A percentile compares a stretch with the other conserved stretches of the same genome.
phyloP scores from a whole-genome alignment of 2,888 invertebrate genomes.

The Ectemnius continuus region DNA sequence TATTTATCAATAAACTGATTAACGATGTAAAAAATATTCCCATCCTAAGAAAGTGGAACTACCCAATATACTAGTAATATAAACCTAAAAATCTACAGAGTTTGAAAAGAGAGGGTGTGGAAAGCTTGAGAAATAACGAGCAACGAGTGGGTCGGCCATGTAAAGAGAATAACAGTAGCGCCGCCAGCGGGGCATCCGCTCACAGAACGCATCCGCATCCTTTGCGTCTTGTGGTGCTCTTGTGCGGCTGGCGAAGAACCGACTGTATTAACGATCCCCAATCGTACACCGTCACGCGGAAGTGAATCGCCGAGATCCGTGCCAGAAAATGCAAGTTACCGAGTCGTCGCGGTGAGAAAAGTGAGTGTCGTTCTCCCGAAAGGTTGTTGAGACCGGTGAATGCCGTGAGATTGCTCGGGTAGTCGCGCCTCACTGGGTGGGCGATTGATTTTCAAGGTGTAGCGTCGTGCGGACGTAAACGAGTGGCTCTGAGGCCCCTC shows the following conservation, averaged over 20 bases:
- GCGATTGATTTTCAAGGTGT: constrained; percentile 60
- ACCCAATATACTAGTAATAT: too few species aligned
- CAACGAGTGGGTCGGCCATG: constrained; percentile 1
- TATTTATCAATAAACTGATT: too few species aligned
- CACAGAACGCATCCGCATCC: constrained; percentile 44
- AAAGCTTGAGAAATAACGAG: neutral
- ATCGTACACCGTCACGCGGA: constrained; percentile 61
- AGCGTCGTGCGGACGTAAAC: constrained; percentile 39
- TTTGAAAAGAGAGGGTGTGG: too few species aligned
- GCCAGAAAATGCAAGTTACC: constrained; percentile 63
- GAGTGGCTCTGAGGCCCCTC: constrained; percentile 47
- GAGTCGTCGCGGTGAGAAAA: constrained; percentile 66
- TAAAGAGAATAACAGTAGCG: constrained; percentile 19
- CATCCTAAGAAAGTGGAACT: too few species aligned
- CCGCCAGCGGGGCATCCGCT: constrained; percentile 33
- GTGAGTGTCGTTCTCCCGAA: constrained; percentile 67
- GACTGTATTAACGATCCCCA: constrained; percentile 45
- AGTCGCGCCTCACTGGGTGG: constrained; percentile 48
- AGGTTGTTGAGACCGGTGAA: constrained; percentile 43
- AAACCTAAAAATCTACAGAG: too few species aligned
- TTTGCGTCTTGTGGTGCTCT: constrained; percentile 47
- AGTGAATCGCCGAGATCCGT: constrained; percentile 56
- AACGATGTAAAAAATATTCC: too few species aligned
- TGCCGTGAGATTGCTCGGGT: constrained; percentile 46
- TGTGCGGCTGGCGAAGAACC: constrained; percentile 25